Evolutionary conservation across 2,888 invertebrate genomes (phyloP).

Genomic region (Eristalinus sepulchralis): DNA sequence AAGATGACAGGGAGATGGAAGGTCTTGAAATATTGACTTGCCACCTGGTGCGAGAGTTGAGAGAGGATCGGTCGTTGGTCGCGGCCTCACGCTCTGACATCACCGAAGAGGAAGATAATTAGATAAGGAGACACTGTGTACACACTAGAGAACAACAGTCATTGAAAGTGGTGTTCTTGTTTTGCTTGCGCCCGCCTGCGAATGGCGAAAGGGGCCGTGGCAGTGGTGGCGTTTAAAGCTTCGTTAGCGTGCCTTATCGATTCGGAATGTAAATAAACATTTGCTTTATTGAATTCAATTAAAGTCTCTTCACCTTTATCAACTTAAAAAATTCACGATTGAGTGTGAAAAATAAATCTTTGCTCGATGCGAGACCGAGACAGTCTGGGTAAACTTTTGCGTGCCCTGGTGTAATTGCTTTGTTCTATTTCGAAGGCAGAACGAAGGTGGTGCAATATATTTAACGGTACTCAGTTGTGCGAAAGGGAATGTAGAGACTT

Average conservation of each 20-base stretch:
- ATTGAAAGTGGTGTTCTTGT: neutral
- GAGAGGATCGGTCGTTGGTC: neutral
- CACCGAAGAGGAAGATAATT: neutral
- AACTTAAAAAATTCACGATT: neutral
- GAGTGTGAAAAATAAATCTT: neutral
- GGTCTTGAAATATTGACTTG: constrained; percentile 21
- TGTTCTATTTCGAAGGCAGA: neutral
- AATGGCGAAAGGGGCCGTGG: neutral
- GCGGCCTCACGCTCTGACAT: neutral
- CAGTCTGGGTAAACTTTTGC: neutral
- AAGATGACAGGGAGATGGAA: constrained; percentile 2
- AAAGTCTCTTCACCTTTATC: constrained; percentile 19
- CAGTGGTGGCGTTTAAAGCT: neutral
- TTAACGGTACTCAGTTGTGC: no score
- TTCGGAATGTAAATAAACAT: constrained; percentile 35
- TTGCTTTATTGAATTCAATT: constrained; percentile 25
- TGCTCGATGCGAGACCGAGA: neutral
- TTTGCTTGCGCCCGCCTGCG: neutral
- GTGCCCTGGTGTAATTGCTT: neutral
- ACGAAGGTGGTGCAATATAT: no score
- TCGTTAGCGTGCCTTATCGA: neutral
- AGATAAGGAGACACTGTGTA: constrained; percentile 26
- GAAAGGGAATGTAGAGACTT: no score
- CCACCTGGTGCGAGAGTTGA: constrained; percentile 30
- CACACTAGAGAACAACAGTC: neutral